Evolutionary conservation across 2,888 invertebrate species (phyloP), one percentile per base, ranked within the genome.

Genomic region (Drosophila lacicola): DNA sequence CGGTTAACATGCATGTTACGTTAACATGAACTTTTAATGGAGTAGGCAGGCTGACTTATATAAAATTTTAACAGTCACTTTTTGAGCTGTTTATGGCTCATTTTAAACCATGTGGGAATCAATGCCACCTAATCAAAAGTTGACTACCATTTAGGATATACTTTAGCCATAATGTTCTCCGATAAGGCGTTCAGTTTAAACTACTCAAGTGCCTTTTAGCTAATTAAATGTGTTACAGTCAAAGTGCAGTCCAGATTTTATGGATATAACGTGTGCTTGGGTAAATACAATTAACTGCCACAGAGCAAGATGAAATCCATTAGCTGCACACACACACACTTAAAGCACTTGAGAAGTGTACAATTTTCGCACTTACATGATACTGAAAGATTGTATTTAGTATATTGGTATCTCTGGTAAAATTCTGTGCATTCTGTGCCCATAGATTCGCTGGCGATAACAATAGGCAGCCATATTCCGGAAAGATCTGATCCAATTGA

Each of bases 401-500:
- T 74, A 98, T 95, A 90, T 96, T 96, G 11, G 95, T 94, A 91
- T 98, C 98, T 74, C 95, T 94, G 55, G 95, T 95, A 91, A 97
- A 98, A 44, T 95, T 94, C 84, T 96, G 95, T 34, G 95, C 93
- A 91, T 96, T 96, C 90, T 97, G 96, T 80, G 96, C 95, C 99
- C 99, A 99, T 65, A 99, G 94, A 93, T 97, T 98, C 6, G 98
- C 98, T 0, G 98, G 99, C 1, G 98, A 98, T 9, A 99, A 93
- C 41, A 98, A 93, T 29, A 99, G 94, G 92, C 99, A 99, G 91
- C 96, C 96, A 91, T 97, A 98, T 91, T 98, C 97, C 0, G 99
- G 98, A 73, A 99, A 93, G 60, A 97, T 94, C 55, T 93, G 93
- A 39, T 95, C 94, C 67, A 94, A 93, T 74, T 94, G 94, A 42